Base-by-base conservation (phyloP, 2,113 vertebrate genomes). In the Phasianus colchicus region DNA sequence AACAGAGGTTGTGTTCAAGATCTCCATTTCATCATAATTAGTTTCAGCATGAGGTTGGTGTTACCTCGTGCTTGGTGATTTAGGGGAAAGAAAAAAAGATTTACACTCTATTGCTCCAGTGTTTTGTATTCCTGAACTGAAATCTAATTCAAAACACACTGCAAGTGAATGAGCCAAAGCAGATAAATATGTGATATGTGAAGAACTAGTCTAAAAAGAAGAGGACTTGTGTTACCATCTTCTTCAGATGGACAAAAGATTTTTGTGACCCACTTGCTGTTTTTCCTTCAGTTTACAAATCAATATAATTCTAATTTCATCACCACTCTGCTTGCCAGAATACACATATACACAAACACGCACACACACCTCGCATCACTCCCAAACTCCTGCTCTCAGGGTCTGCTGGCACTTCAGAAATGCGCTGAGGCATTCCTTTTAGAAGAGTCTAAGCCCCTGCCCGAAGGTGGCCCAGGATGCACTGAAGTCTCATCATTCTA, bases 1-100 rank as follows among this genome's bases (percentile, higher is more conserved):
- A 77, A 80, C 42, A 88, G 60, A 86, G 47, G 66, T 81, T 83
- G 57, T 52, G 47, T 83, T 95, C 69, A 78, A 92, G 71, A 90
- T 54, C 58, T 79, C 58, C n/a, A 70, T 72, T 82, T 89, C 61
- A 86, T 8, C 82, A 48, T 30, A 86, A 90, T 63, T 76, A 61
- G 43, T 61, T 84, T 90, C 72, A 90, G 83, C 0, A 0, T 48
- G 63, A n/a, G 61, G 40, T 85, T 70, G 24, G 52, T 45, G 84
- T 79, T 65, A 90, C 42, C 54, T 79, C 81, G 12, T 74, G 45
- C n/a, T 79, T 43, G 64, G 19, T 74, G n/a, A 40, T 40, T 64
- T 19, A 64, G 17, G 11, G 38, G 27, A 40, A 38, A 63, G 16
- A 38, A 63, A 40, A 40, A 34, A 58, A 58, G 16, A 14, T 72